Conservation (phyloP, 2,797 vertebrate species). For the Parauchenoglanis punctatus region DNA sequence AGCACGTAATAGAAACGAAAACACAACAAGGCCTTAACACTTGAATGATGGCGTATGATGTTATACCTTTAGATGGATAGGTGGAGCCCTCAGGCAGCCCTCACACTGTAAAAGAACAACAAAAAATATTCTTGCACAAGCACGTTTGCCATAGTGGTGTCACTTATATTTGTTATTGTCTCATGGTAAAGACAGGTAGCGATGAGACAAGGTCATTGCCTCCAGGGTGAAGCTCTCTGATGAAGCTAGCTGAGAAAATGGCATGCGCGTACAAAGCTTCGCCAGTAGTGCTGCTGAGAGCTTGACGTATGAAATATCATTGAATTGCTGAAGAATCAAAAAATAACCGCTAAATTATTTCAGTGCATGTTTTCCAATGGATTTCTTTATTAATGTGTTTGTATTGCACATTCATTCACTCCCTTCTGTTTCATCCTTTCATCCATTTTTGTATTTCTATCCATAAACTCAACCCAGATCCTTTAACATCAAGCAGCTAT, state of each 20-base stretch:
- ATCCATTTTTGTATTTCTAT: background rate
- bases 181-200: background rate
- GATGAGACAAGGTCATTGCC: background rate
- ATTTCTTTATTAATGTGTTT: background rate
- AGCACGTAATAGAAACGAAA: background rate
- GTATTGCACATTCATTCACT: background rate
- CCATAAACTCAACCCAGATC: background rate
- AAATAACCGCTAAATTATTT: background rate
- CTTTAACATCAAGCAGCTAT: background rate
- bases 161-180: background rate
- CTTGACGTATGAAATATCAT: background rate
- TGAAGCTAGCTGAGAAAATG: background rate
- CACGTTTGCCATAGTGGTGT: background rate
- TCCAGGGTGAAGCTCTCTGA: background rate
- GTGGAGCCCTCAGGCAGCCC: background rate
- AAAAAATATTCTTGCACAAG: conserved; percentile 46
- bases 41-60: conserved; percentile 47
- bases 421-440: background rate
- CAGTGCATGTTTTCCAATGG: background rate
- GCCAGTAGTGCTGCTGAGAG: background rate
- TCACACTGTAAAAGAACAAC: background rate
- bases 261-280: background rate
- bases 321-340: no score
- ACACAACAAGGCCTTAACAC: conserved; percentile 33
- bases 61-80: conserved; percentile 49